Conservation (phyloP, 2,888 invertebrate species). For the Xanthia icteritia region DNA sequence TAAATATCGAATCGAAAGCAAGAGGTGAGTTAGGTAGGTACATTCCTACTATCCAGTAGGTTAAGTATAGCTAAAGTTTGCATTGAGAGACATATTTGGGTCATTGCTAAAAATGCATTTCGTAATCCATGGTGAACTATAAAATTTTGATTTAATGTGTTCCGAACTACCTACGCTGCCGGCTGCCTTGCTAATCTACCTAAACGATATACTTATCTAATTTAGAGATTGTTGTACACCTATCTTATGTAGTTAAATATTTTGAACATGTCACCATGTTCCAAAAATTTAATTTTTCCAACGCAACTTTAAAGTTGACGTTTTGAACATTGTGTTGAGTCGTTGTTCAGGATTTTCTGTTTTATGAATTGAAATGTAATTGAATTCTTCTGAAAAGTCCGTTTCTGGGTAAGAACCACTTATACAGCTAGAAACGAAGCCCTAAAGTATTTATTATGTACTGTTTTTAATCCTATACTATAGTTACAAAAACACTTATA, state of each 20-base stretch:
- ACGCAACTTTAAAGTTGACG: background rate
- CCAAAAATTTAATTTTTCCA: constrained; percentile 5
- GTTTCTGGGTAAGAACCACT: background rate
- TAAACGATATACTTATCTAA: constrained; percentile 5
- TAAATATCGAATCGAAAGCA: constrained; percentile 12
- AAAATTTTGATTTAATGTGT: constrained; percentile 33
- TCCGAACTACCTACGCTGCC: constrained; percentile 1
- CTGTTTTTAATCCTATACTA: background rate
- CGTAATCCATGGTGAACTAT: constrained; percentile 16
- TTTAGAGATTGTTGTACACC: background rate
- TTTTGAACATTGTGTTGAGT: background rate
- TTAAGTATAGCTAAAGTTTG: background rate
- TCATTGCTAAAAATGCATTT: constrained; percentile 36
- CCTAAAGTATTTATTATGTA: background rate
- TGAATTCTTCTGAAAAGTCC: background rate
- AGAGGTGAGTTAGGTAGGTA: background rate
- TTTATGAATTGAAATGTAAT: background rate
- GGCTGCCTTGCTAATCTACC: constrained; percentile 21
- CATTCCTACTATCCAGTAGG: background rate
- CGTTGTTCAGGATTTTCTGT: background rate
- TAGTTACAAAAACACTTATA: background rate
- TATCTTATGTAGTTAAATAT: no score
- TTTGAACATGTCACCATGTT: no score
- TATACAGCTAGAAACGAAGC: background rate
- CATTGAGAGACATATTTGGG: constrained; percentile 34